Base-by-base conservation (phyloP, 2,888 invertebrate genomes). In the Parnassius smintheus region DNA sequence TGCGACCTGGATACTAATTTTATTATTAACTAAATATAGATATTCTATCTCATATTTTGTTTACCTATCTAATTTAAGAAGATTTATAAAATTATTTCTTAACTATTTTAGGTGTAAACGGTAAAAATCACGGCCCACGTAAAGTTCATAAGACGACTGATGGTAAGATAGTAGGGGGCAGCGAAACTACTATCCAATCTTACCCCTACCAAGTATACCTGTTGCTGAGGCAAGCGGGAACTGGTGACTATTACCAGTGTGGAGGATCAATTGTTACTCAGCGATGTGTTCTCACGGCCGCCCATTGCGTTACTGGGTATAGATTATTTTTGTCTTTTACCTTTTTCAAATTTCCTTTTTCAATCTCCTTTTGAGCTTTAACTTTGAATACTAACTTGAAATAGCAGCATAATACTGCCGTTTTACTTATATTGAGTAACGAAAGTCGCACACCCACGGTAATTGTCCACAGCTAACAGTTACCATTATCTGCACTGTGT, bases 251-350 rank as follows among this genome's bases (percentile, higher is more conserved):
- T 66, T 90, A 77, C 61, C 83, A 84, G 56, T 92, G 92, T 68
- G 92, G 92, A 10, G 92, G 92, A 0, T 87, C 90, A 1, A 89
- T 92, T 60, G 75, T 92, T 50, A 87, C 75, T 62, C 48, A 59
- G 1, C 68, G 68, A n/a, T 77, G 78, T 62, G 72, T 93, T 9
- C 68, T 92, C 12, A 91, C 92, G 0, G 92, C 92, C 10, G 92
- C 92, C 3, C 92, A 92, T 74, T 93, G 92, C 66, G 67, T 92
- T 1, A 65, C 66, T 2, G 78, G 82, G 92, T 92, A 82, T 69
- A 69, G 7, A 9, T 35, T 35, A 35, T 35, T 35, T 35, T 35
- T 35, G 7, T 35, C 35, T 35, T 35, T 35, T 35, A 35, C 35
- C 35, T 35, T 35, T 35, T 35, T 7, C 35, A 4, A 35, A 3